A percentile compares a stretch with the other conserved stretches of the same genome.
phyloP scores from a whole-genome alignment of 2,888 invertebrate species.

The Onchidella celtica region DNA sequence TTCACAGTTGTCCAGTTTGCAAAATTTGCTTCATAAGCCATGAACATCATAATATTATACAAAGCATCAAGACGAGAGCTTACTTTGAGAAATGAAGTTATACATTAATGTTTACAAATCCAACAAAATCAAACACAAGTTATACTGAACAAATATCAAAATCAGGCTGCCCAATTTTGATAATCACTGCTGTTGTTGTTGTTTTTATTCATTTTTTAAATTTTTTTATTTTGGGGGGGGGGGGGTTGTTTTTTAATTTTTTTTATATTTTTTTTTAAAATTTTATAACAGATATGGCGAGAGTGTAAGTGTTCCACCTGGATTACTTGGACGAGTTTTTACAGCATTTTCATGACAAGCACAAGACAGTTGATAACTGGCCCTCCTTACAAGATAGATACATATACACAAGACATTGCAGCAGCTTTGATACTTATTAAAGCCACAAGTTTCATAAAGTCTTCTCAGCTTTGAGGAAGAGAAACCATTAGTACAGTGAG shows the following conservation, averaged over 20 bases:
- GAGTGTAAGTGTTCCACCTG: neutral
- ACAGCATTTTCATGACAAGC: neutral
- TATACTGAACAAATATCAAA: constrained; percentile 4
- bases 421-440: neutral
- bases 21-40: constrained; percentile 24
- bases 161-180: constrained; percentile 14
- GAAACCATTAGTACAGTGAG: neutral
- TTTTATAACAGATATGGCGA: constrained; percentile 12
- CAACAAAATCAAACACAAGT: too few relatives aligned
- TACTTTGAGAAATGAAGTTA: too few relatives aligned
- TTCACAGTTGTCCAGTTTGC: constrained; percentile 40
- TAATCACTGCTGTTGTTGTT: neutral
- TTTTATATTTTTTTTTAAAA: too few relatives aligned
- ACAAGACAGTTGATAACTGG: neutral
- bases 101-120: too few relatives aligned
- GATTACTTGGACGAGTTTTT: neutral
- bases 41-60: constrained; percentile 10
- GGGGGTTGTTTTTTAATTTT: too few relatives aligned
- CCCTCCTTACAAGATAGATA: neutral
- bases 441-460: neutral
- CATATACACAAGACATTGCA: neutral
- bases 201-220: too few relatives aligned
- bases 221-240: too few relatives aligned
- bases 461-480: neutral
- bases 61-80: neutral